These are phyloP conservation scores for Istiophorus platypterus DNA, from an alignment of 2,113 vertebrate species.

Conservation along the genomic window DNA sequence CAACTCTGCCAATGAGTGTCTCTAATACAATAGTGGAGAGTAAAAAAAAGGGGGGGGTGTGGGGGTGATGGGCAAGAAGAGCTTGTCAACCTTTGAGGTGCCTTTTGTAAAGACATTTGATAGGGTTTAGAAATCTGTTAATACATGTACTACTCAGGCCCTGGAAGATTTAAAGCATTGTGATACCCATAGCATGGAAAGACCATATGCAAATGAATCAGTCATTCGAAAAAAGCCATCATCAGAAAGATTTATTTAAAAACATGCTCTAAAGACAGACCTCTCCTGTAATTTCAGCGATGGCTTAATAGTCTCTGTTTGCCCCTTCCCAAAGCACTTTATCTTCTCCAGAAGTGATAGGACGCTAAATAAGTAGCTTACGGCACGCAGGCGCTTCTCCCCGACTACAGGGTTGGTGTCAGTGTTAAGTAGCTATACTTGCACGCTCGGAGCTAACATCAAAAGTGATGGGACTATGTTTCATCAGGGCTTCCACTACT, in stretches of 20 bases:
- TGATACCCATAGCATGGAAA: constrained; percentile 2
- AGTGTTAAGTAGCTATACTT: constrained; percentile 76
- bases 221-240: constrained; percentile 17
- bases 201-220: constrained; percentile 48
- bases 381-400: constrained; percentile 65
- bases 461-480: constrained; percentile 68
- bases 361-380: constrained; percentile 82
- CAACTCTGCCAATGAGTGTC: not conserved
- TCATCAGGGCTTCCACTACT: constrained; percentile 55
- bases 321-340: constrained; percentile 64
- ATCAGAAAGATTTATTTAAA: constrained; percentile 25
- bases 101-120: constrained; percentile 45
- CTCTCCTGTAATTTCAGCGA: constrained; percentile 57
- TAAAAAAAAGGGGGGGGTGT: not conserved
- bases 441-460: constrained; percentile 71
- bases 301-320: constrained; percentile 67
- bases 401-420: constrained; percentile 74
- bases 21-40: not conserved
- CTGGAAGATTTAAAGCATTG: not conserved
- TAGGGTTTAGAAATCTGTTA: constrained; percentile 14
- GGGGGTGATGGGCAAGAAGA: not conserved
- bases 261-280: constrained; percentile 34
- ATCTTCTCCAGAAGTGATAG: constrained; percentile 67
- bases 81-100: constrained; percentile 7
- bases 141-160: not conserved